Evolutionary conservation across 2,888 invertebrate genomes (phyloP).

Genomic region (Caenorhabditis macrosperma): DNA sequence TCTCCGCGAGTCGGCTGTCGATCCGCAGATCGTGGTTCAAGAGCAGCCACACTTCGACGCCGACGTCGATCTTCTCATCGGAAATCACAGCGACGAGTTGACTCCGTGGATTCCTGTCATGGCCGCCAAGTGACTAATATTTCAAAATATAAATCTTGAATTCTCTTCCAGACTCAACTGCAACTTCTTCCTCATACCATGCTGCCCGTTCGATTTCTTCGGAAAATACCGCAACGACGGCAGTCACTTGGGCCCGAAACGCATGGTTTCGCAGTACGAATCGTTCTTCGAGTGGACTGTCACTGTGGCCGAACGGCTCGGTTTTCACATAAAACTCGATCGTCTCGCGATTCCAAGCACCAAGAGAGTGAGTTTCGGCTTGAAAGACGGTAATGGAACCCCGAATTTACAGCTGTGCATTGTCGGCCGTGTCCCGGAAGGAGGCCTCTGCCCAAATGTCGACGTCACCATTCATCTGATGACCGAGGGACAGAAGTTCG

Average conservation of each 20-base stretch:
- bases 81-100: conserved; percentile 99
- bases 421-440: conserved; percentile 75
- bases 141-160: background rate
- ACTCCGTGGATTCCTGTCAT: conserved; percentile 98
- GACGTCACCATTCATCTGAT: conserved; percentile 64
- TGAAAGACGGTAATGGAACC: too few species aligned
- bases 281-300: conserved; percentile 57
- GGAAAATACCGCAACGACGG: conserved; percentile 85
- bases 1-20: conserved; percentile 61
- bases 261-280: conserved; percentile 50
- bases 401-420: conserved; percentile 74
- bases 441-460: conserved; percentile 69
- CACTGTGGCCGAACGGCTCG: conserved; percentile 83
- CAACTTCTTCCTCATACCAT: conserved; percentile 92
- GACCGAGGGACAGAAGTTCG: conserved; percentile 57
- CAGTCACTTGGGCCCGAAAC: conserved; percentile 41
- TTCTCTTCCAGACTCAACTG: conserved; percentile 68
- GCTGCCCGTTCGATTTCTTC: conserved; percentile 93
- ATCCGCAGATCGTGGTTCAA: conserved; percentile 60
- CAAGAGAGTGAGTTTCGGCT: conserved; percentile 90
- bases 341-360: conserved; percentile 96
- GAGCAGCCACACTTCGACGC: conserved; percentile 61
- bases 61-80: conserved; percentile 85
- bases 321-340: conserved; percentile 88
- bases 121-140: conserved; percentile 85